Percentiles rank a stretch among this genome's conserved stretches.
Evolutionary conservation across 2,888 invertebrate species (phyloP).

Genomic region (Lottia scabra): DNA sequence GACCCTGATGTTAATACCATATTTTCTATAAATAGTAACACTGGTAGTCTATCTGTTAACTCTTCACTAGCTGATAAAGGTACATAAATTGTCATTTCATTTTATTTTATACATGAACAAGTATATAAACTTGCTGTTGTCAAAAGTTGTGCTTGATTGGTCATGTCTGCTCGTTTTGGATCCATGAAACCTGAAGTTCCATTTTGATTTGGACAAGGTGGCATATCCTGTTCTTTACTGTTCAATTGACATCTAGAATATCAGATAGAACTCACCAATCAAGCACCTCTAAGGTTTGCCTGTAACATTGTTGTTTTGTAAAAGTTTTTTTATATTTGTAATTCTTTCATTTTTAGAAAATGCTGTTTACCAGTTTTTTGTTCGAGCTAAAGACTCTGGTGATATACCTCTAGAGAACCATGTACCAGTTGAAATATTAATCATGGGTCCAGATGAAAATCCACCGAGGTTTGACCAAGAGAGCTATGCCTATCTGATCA

Average conservation of each 20-base stretch:
- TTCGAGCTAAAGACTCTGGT: slow-evolving; percentile 88
- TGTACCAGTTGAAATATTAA: slow-evolving; percentile 83
- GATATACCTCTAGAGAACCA: slow-evolving; percentile 79
- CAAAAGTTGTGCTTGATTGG: no score
- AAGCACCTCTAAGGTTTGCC: no score
- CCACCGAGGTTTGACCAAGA: slow-evolving; percentile 83
- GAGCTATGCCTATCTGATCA: slow-evolving; percentile 82
- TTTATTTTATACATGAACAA: not conserved
- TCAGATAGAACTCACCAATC: no score
- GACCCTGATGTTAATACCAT: slow-evolving; percentile 74
- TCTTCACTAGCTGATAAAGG: slow-evolving; percentile 37
- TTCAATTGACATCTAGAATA: no score
- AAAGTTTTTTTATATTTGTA: slow-evolving; percentile 30
- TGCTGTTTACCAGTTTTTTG: slow-evolving; percentile 83
- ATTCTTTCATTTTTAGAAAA: slow-evolving; percentile 42
- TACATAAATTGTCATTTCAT: slow-evolving; percentile 14
- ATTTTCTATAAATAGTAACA: slow-evolving; percentile 81
- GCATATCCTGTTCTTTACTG: no score
- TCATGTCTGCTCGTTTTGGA: no score
- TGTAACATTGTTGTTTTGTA: no score
- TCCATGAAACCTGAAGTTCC: no score
- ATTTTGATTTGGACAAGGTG: slow-evolving; percentile 7
- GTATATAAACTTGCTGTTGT: not conserved
- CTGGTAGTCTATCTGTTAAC: slow-evolving; percentile 76
- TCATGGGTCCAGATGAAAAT: slow-evolving; percentile 78